Conservation (phyloP, 2,888 invertebrate genomes). For the Apotomis capreana region DNA sequence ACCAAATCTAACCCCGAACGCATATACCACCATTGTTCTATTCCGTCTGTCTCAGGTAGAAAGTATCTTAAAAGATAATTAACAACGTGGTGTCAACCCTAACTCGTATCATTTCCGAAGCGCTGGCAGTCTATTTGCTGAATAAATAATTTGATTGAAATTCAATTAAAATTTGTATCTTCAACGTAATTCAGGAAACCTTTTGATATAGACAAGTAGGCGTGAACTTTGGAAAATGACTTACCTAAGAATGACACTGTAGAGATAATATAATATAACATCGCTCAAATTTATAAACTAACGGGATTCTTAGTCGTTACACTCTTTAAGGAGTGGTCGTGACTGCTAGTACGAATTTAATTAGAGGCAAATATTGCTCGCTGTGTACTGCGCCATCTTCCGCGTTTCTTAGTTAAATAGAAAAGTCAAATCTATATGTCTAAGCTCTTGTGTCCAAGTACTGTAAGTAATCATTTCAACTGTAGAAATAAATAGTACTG, state of each 20-base stretch:
- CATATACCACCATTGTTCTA: no score
- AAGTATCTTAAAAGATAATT: background rate
- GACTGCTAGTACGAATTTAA: no score
- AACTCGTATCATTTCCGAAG: slow-evolving; percentile 15
- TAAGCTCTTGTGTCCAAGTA: no score
- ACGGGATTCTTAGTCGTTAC: background rate
- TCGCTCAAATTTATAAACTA: background rate
- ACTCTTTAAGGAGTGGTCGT: no score
- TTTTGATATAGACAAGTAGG: background rate
- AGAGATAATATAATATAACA: background rate
- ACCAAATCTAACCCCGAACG: no score
- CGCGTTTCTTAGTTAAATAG: no score
- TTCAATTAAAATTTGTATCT: slow-evolving; percentile 34
- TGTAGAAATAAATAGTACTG: no score
- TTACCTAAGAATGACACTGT: background rate
- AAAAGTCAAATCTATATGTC: no score
- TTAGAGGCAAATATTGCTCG: no score
- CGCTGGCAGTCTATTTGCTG: slow-evolving; percentile 24
- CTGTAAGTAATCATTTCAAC: no score
- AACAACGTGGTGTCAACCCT: slow-evolving; percentile 13
- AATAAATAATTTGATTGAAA: slow-evolving; percentile 36
- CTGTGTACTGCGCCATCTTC: no score
- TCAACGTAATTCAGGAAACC: background rate
- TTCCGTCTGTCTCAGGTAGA: no score
- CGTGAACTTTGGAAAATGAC: background rate